A percentile compares a stretch with the other conserved stretches of the same genome.
Conservation (phyloP, 2,888 invertebrate genomes). For the Agrochola macilenta region DNA sequence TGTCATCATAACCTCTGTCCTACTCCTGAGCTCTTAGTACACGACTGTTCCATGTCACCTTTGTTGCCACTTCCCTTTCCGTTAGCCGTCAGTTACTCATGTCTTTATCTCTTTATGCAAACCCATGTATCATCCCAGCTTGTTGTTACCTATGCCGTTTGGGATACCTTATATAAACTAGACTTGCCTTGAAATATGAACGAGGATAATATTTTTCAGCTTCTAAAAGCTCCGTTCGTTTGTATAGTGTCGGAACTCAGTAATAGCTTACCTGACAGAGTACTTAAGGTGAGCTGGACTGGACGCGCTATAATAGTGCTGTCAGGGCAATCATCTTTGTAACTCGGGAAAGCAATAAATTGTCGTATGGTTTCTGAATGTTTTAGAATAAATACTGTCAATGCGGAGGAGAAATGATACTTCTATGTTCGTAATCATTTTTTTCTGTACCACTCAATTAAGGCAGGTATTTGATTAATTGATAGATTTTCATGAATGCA, state of each 20-base stretch:
- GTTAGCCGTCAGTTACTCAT: neutral
- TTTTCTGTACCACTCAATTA: neutral
- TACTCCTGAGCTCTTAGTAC: neutral
- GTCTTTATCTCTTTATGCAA: neutral
- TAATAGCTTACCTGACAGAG: constrained; percentile 37
- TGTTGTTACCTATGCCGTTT: neutral
- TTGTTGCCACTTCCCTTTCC: neutral
- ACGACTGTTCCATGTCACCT: neutral
- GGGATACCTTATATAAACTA: neutral
- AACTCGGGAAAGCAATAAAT: neutral
- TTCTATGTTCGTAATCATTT: no score
- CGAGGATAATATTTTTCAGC: constrained; percentile 5
- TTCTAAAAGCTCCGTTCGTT: neutral
- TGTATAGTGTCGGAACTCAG: neutral
- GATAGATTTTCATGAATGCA: neutral
- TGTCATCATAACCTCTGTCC: neutral
- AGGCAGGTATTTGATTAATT: neutral
- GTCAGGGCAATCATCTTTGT: neutral
- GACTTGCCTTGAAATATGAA: constrained; percentile 1
- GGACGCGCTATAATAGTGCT: constrained; percentile 24
- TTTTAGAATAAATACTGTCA: constrained; percentile 7
- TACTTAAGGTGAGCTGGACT: constrained; percentile 10
- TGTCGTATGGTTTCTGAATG: neutral
- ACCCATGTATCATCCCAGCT: neutral
- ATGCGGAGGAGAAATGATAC: neutral